These are phyloP conservation scores for Osmerus mordax DNA, from an alignment of 2,113 vertebrate species.

Conservation along the genomic window DNA sequence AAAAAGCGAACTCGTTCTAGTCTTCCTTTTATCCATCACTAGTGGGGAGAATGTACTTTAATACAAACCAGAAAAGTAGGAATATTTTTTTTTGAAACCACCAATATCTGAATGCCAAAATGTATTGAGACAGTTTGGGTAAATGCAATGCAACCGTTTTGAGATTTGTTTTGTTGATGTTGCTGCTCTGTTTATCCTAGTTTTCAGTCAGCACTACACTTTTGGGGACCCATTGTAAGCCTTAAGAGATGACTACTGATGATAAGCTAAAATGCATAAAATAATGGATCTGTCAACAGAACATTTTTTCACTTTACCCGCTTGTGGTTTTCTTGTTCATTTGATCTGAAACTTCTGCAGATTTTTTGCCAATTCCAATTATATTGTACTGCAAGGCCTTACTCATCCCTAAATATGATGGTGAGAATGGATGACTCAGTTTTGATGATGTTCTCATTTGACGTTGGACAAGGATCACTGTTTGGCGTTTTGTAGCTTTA, in stretches of 20 bases:
- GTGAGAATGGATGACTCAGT: conserved; percentile 70
- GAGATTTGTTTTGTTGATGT: conserved; percentile 31
- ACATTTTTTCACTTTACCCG: conserved; percentile 37
- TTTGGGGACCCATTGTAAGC: conserved; percentile 58
- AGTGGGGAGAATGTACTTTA: conserved; percentile 59
- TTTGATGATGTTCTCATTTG: conserved; percentile 73
- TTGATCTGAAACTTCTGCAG: conserved; percentile 33
- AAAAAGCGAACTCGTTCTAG: conserved; percentile 32
- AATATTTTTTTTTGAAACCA: conserved; percentile 46
- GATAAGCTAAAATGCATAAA: conserved; percentile 46
- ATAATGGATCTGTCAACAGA: conserved; percentile 51
- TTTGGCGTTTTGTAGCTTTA: conserved; percentile 46
- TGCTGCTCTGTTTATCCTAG: conserved; percentile 57
- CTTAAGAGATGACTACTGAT: conserved; percentile 62
- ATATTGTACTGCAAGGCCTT: conserved; percentile 53
- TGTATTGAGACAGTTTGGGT: conserved; percentile 49
- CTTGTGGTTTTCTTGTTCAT: conserved; percentile 45
- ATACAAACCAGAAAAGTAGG: conserved; percentile 33
- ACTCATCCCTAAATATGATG: conserved; percentile 60
- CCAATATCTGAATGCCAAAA: conserved; percentile 66
- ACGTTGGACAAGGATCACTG: conserved; percentile 57
- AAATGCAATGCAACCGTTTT: conserved; percentile 45
- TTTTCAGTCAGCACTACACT: conserved; percentile 39
- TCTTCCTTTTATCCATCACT: conserved; percentile 59
- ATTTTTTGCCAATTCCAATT: conserved; percentile 39